Base-by-base conservation (phyloP, 1,140 invertebrate species). In the Lepidurus couesii region DNA sequence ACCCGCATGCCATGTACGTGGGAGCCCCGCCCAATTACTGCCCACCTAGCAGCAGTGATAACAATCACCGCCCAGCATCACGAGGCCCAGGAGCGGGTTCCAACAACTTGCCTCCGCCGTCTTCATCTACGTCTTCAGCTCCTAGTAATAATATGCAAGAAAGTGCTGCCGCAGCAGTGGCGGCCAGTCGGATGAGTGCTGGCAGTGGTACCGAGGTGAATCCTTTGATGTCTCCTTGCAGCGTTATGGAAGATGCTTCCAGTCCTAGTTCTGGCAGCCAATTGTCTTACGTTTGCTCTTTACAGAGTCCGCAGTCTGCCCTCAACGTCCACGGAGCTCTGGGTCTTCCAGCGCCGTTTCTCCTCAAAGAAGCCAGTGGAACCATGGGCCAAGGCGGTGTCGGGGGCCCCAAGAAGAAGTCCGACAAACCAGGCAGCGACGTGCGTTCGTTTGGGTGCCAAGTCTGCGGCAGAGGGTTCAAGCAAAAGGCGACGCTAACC, bases 391-490 rank as follows among this genome's bases (percentile, higher is more conserved):
- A 26, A 8, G 76, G 76, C 42, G 65, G 45, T 8, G 44, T 43
- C 76, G 76, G 76, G 65, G 44, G 44, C 26, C 42, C 45, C 45
- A 73, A 79, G 78, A 79, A 79, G 73, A 79, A 79, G 47, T 74
- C 74, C 44, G 44, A 42, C 26, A 79, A 79, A 75, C 73, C 78
- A 2, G 78, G 78, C 73, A 81, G 80, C 47, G 81, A 78, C 42
- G 80, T 79, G 26, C 53, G 76, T 73, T 80, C 81, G 13, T 79
- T 79, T 73, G 75, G 47, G 24, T 81, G 78, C 73, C 78, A 79
- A 75, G 78, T 79, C 26, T 80, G 79, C 45, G 79, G 76, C 43
- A 53, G 76, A 13, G 75, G 75, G 34, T 80, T 80, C 73, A 80
- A 76, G 42, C 75, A 76, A 42, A 77, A 78, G 11, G 75, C 75